These are phyloP conservation scores for Rhingia rostrata DNA, from an alignment of 2,888 invertebrate genomes.

Conservation along the genomic window DNA sequence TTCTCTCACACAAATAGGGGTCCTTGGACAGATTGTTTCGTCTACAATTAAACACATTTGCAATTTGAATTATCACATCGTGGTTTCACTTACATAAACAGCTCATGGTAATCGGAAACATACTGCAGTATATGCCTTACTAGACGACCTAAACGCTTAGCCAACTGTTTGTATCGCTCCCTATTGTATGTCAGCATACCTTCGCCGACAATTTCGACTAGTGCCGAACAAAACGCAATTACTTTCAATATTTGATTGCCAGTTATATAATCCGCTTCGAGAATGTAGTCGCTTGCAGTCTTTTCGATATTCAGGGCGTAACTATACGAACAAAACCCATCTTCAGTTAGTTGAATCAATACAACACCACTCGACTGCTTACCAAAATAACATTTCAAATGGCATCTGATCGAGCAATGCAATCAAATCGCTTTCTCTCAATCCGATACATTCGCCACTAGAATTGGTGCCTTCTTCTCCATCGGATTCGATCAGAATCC, in stretches of 20 bases:
- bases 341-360: neutral
- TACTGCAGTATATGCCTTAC: constrained; percentile 89
- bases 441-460: constrained; percentile 84
- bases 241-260: constrained; percentile 87
- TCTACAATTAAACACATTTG: constrained; percentile 72
- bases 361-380: constrained; percentile 16
- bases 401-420: constrained; percentile 90
- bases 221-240: constrained; percentile 87
- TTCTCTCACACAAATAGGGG: constrained; percentile 84
- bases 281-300: constrained; percentile 80
- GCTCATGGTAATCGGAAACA: constrained; percentile 86
- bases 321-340: constrained; percentile 76
- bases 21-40: constrained; percentile 82
- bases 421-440: constrained; percentile 90
- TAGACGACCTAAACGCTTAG: constrained; percentile 87
- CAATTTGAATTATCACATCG: neutral
- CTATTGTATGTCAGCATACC: constrained; percentile 88
- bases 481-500: constrained; percentile 92
- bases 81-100: constrained; percentile 79
- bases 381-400: constrained; percentile 87
- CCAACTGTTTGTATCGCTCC: constrained; percentile 86
- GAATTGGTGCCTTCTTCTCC: constrained; percentile 91
- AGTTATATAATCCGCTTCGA: constrained; percentile 84
- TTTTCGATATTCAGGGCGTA: constrained; percentile 80
- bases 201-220: constrained; percentile 86